Evolutionary conservation across 2,888 invertebrate species (phyloP).

Genomic region (Electrophaes corylata): DNA sequence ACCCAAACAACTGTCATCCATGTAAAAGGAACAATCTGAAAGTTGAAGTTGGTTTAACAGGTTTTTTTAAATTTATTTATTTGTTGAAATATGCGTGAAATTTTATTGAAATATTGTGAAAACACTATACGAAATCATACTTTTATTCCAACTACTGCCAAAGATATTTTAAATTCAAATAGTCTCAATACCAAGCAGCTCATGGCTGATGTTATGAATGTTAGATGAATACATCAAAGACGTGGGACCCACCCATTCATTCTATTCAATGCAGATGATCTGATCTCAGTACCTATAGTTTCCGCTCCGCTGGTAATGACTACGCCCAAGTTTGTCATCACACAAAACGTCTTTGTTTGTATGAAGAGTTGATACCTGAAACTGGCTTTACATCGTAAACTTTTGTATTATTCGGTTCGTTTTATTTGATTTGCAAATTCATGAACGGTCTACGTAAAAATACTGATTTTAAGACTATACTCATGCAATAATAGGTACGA

Average conservation of each 20-base stretch:
- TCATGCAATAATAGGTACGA: neutral
- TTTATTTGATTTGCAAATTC: neutral
- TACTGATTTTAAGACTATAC: neutral
- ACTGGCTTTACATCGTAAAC: too few species aligned
- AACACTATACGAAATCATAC: too few species aligned
- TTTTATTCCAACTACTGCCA: too few species aligned
- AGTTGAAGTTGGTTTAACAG: too few species aligned
- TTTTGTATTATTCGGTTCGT: too few species aligned
- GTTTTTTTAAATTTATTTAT: too few species aligned
- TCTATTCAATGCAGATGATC: slow-evolving; percentile 39
- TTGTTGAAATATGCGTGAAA: too few species aligned
- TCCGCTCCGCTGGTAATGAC: slow-evolving; percentile 37
- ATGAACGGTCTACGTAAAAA: neutral
- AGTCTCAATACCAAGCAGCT: slow-evolving; percentile 2
- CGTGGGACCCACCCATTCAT: slow-evolving; percentile 32
- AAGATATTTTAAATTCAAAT: too few species aligned
- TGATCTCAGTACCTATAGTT: slow-evolving; percentile 29
- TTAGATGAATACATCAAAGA: slow-evolving; percentile 32
- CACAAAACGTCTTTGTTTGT: slow-evolving; percentile 15
- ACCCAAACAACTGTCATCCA: too few species aligned
- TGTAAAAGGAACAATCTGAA: too few species aligned
- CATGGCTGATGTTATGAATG: slow-evolving; percentile 20
- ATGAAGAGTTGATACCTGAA: neutral
- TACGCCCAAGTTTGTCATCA: slow-evolving; percentile 29
- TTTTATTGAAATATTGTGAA: too few species aligned